Conservation (phyloP, 2,888 invertebrate species). For the Oscheius myriophilus region DNA sequence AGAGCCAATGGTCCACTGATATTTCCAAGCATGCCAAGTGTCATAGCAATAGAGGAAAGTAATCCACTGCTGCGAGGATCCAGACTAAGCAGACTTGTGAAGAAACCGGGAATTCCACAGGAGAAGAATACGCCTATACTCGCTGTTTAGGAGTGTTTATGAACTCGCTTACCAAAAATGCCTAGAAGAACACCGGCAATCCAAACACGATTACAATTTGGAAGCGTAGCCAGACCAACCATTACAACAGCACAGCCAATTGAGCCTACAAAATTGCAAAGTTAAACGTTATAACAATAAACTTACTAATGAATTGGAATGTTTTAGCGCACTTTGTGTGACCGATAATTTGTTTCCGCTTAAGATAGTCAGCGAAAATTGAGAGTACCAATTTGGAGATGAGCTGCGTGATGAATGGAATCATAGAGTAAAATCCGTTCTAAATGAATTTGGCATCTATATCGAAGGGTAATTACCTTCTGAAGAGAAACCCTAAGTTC, state of each 20-base stretch:
- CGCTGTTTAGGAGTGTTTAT: neutral
- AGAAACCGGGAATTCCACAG: conserved; percentile 47
- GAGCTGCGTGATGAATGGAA: conserved; percentile 50
- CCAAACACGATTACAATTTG: conserved; percentile 37
- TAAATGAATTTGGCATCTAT: conserved; percentile 22
- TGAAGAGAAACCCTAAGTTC: conserved; percentile 23
- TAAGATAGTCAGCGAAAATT: conserved; percentile 41
- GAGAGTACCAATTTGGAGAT: conserved; percentile 45
- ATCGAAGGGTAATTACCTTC: neutral
- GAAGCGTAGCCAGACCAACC: conserved; percentile 37
- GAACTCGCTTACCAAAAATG: conserved; percentile 27
- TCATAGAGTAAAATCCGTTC: conserved; percentile 52
- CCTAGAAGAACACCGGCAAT: conserved; percentile 38
- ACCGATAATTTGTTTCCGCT: conserved; percentile 31
- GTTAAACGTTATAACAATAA: neutral
- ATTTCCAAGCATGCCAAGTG: conserved; percentile 34
- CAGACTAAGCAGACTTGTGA: conserved; percentile 42
- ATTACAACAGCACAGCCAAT: conserved; percentile 24
- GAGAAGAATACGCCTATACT: conserved; percentile 41
- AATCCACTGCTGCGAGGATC: conserved; percentile 42
- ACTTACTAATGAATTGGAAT: conserved; percentile 47
- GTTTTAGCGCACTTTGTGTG: conserved; percentile 44
- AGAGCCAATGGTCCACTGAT: conserved; percentile 37
- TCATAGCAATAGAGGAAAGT: conserved; percentile 33
- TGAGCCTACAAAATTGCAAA: conserved; percentile 25